Base-by-base conservation (phyloP, 2,113 vertebrate species). In the Antigone vipio region DNA sequence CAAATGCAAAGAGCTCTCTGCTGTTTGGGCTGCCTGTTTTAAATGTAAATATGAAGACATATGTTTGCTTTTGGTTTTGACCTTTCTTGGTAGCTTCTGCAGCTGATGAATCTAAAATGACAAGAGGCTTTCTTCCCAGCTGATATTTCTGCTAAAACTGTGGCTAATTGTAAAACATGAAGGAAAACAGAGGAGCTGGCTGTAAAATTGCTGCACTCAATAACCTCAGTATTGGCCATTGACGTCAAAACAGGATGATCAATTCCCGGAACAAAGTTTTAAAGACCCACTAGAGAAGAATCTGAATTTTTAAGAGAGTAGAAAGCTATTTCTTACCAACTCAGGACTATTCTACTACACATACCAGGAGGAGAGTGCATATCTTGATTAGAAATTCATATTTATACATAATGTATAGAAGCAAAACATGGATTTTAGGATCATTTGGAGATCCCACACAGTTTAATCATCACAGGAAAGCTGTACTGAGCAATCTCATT, bases 11-110 rank as follows among this genome's bases (percentile, higher is more conserved):
- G 58, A 93, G 17, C 27, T 76, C 69, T 92, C 80, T 89, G 60
- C 40, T 87, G 38, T 49, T 93, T 79, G 60, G 73, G 27, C 32
- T 93, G 73, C 40, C 79, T 95, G 53, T 77, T 92, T 95, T 92
- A 95, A 96, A 92, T 93, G 91, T 82, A 95, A 94, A 95, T 93
- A 87, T 34, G 44, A 93, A 97, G 91, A 93, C 67, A 49, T 67
- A 66, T 92, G 27, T 94, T 96, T 89, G 62, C 35, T 93, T 95
- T 96, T 93, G 88, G 0, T 82, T 96, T 93, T 91, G 92, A 96
- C 92, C 83, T 87, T 92, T 86, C 83, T 74, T 87, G 76, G 84
- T 82, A 82, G 49, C 66, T 93, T 78, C 73, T 60, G 83, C 62
- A 76, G 62, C 58, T 85, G 69, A 78, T 69, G 49, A 92, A 91